Percentiles rank a stretch among this genome's conserved stretches.
These are phyloP conservation scores for Drosophila pseudotalamancana DNA, from an alignment of 2,888 invertebrate genomes.

Conservation along the genomic window DNA sequence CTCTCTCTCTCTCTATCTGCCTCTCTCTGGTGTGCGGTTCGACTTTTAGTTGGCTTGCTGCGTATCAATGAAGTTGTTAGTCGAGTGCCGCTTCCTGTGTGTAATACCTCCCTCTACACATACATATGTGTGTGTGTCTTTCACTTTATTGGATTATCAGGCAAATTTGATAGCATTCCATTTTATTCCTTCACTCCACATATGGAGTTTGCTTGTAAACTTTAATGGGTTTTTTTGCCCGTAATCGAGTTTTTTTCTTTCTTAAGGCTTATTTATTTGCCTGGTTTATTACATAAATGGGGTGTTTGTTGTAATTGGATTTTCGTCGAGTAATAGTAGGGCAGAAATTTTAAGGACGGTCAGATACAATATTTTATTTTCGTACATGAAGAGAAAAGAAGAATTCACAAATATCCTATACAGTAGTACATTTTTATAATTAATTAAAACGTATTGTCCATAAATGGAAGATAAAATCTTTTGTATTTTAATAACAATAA, in stretches of 20 bases:
- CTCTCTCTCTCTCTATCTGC: slow-evolving; percentile 27
- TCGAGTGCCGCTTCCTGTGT: slow-evolving; percentile 54
- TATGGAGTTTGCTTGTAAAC: slow-evolving; percentile 49
- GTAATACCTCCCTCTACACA: neutral
- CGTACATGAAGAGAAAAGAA: too few relatives aligned
- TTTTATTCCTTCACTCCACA: slow-evolving; percentile 33
- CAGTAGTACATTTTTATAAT: too few relatives aligned
- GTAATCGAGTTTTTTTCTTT: slow-evolving; percentile 24
- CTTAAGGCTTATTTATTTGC: slow-evolving; percentile 43
- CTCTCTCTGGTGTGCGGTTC: slow-evolving; percentile 20
- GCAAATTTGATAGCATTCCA: slow-evolving; percentile 70
- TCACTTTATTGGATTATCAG: slow-evolving; percentile 78
- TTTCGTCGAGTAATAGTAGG: neutral
- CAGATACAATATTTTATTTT: too few relatives aligned
- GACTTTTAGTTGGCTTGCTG: slow-evolving; percentile 29
- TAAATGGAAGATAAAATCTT: too few relatives aligned
- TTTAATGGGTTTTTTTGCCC: slow-evolving; percentile 46
- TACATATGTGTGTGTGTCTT: slow-evolving; percentile 30
- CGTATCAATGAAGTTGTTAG: slow-evolving; percentile 77
- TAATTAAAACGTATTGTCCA: too few relatives aligned
- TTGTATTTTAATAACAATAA: too few relatives aligned
- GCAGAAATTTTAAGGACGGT: too few relatives aligned
- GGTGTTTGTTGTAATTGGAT: slow-evolving; percentile 40
- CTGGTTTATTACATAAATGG: slow-evolving; percentile 16
- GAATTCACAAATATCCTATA: too few relatives aligned